A percentile compares a stretch with the other conserved stretches of the same genome.
phyloP scores from a whole-genome alignment of 2,113 vertebrate genomes.

The Bufo gargarizans region DNA sequence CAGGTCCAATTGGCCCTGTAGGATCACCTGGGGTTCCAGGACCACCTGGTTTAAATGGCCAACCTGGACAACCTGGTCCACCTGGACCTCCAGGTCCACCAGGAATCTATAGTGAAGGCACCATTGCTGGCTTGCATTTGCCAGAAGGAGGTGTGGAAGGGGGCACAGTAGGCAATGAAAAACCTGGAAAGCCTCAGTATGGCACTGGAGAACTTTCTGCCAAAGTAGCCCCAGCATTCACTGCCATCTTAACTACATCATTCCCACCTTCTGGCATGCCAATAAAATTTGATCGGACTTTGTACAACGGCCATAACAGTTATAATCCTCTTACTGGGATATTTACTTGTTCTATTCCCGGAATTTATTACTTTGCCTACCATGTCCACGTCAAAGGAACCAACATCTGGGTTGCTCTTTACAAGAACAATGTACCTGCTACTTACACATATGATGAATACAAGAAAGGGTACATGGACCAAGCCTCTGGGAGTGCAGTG shows the following conservation, averaged over 20 bases:
- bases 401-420: slow-evolving; percentile 96
- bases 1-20: slow-evolving; percentile 82
- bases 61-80: slow-evolving; percentile 76
- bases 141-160: slow-evolving; percentile 83
- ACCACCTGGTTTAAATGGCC: slow-evolving; percentile 81
- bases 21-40: slow-evolving; percentile 90
- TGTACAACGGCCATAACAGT: slow-evolving; percentile 94
- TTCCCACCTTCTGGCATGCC: slow-evolving; percentile 95
- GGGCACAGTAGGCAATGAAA: slow-evolving; percentile 79
- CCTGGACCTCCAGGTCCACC: slow-evolving; percentile 79
- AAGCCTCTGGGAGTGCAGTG: slow-evolving; percentile 96
- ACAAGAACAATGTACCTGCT: slow-evolving; percentile 98
- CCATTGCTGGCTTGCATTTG: slow-evolving; percentile 81
- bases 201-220: slow-evolving; percentile 84
- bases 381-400: slow-evolving; percentile 98
- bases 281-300: slow-evolving; percentile 94
- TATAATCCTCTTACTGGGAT: slow-evolving; percentile 92
- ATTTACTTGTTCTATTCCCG: slow-evolving; percentile 91
- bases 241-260: slow-evolving; percentile 91
- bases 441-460: slow-evolving; percentile 98
- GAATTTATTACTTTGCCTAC: slow-evolving; percentile 98
- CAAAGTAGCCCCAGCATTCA: slow-evolving; percentile 87
- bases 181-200: slow-evolving; percentile 79
- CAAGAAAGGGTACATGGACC: slow-evolving; percentile 99
- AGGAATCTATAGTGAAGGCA: slow-evolving; percentile 78